Evolutionary conservation across 2,797 vertebrate species (phyloP).

Genomic region (Sarcophilus harrisii): DNA sequence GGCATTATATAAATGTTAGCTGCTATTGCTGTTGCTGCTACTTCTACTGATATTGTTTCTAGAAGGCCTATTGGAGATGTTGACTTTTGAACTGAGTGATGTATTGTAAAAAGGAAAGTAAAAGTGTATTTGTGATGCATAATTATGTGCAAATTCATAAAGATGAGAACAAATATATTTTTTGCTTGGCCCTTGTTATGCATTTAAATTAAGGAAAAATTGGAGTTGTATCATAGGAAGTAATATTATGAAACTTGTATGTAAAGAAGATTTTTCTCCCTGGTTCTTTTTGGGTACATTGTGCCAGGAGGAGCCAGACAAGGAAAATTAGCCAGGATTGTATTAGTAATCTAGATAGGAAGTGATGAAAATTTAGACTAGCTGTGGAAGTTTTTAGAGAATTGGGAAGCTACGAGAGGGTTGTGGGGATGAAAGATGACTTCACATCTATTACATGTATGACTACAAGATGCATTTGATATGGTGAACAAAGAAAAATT

Average conservation of each 20-base stretch:
- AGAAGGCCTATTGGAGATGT: neutral
- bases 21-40: neutral
- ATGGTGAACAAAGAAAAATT: neutral
- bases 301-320: neutral
- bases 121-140: neutral
- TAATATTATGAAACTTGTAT: neutral
- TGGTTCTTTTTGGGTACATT: neutral
- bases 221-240: neutral
- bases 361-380: neutral
- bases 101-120: neutral
- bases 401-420: neutral
- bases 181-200: neutral
- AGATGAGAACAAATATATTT: neutral
- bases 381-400: neutral
- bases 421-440: neutral
- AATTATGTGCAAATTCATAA: neutral
- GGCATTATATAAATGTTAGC: neutral
- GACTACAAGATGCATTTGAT: neutral
- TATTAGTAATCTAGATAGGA: neutral
- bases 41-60: neutral
- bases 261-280: neutral
- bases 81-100: neutral
- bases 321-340: too few species aligned
- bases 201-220: neutral
- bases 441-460: neutral